These are phyloP conservation scores for Eupithecia centaureata DNA, from an alignment of 2,888 invertebrate genomes.

Conservation along the genomic window DNA sequence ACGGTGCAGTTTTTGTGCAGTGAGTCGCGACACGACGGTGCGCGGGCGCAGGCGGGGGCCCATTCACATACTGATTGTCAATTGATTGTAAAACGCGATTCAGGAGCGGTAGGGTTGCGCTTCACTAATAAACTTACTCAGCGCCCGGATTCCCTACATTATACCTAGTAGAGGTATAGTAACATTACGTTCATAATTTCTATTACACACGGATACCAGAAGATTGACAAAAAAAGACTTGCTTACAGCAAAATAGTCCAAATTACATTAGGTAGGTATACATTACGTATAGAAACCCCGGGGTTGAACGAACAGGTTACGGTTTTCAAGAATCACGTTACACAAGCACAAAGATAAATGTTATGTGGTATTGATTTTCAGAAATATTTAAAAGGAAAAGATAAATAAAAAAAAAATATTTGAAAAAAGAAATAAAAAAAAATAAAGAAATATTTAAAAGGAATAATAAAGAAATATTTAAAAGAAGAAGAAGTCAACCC, in stretches of 20 bases:
- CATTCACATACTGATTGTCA: constrained; percentile 74
- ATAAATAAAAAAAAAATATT: too few species aligned
- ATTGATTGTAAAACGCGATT: constrained; percentile 62
- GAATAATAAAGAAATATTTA: not conserved
- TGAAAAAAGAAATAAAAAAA: too few species aligned
- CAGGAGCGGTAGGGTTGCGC: constrained; percentile 38
- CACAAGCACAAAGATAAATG: not conserved
- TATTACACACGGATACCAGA: not conserved
- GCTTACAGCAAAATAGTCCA: not conserved
- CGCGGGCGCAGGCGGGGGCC: constrained; percentile 62
- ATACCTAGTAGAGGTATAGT: too few species aligned
- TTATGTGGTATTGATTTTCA: not conserved
- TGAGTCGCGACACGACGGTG: constrained; percentile 48
- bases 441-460: not conserved
- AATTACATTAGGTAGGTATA: not conserved
- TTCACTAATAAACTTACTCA: not conserved
- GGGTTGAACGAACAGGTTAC: not conserved
- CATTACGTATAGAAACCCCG: not conserved
- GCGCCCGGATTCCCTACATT: not conserved
- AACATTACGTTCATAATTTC: not conserved
- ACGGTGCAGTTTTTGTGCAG: constrained; percentile 53
- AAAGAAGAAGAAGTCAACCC: constrained; percentile 33
- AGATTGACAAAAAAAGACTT: not conserved
- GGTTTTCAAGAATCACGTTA: not conserved
- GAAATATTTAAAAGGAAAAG: too few species aligned